Evolutionary conservation across 2,113 vertebrate genomes (phyloP).

Genomic region (Haemorhous mexicanus): DNA sequence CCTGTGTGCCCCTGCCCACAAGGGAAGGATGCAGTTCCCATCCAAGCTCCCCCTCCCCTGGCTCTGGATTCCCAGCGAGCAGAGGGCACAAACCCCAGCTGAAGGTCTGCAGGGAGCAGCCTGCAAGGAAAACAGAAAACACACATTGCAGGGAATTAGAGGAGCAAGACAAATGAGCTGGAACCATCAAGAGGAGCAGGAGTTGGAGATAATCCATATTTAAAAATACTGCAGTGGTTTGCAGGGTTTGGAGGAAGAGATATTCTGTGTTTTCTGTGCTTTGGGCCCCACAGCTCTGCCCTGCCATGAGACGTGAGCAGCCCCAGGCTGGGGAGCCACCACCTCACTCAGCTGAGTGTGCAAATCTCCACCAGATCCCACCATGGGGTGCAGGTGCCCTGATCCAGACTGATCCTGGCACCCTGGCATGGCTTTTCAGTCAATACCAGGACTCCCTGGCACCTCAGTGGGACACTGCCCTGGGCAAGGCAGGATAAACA

Average conservation of each 20-base stretch:
- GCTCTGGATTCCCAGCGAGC: conserved; percentile 51
- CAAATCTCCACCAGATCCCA: not conserved
- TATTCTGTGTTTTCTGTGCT: fast-evolving
- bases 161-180: conserved; percentile 43
- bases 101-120: conserved; percentile 66
- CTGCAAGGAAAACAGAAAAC: conserved; percentile 62
- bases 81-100: conserved; percentile 57
- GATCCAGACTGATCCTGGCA: not conserved
- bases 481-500: not conserved
- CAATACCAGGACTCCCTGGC: fast-evolving
- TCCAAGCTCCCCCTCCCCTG: conserved; percentile 45
- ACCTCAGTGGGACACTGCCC: not conserved
- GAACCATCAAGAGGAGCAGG: conserved; percentile 27
- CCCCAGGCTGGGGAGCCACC: fast-evolving
- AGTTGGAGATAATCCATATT: conserved; percentile 34
- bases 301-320: not conserved
- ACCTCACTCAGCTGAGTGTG: fast-evolving
- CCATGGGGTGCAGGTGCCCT: not conserved
- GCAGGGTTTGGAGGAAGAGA: not conserved
- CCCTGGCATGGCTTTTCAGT: not conserved
- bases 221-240: not conserved
- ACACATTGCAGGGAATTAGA: conserved; percentile 33
- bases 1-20: not conserved
- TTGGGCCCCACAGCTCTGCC: not conserved
- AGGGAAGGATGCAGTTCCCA: not conserved